A percentile compares a stretch with the other conserved stretches of the same genome.
phyloP scores from a whole-genome alignment of 2,797 vertebrate species.

The Microctenopoma steveboyesi region DNA sequence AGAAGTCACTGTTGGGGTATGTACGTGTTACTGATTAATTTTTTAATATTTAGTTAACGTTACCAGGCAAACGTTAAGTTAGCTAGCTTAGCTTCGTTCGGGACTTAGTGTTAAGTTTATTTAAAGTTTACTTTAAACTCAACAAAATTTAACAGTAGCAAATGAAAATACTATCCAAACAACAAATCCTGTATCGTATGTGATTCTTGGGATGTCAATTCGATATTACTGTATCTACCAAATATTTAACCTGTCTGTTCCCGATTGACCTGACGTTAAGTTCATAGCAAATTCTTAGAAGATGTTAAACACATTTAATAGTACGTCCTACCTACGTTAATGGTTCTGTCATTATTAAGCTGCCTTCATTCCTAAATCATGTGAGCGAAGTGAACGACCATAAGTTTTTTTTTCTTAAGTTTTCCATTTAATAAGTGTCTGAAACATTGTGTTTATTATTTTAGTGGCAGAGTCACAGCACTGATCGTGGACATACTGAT shows the following conservation, averaged over 20 bases:
- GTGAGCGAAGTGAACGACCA: no score
- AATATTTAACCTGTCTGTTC: not conserved
- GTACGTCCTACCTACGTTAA: no score
- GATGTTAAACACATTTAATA: no score
- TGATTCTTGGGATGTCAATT: not conserved
- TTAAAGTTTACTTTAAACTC: no score
- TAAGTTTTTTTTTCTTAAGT: no score
- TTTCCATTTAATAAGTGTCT: not conserved
- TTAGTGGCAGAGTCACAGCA: not conserved
- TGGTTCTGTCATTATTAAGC: no score
- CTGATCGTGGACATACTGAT: not conserved
- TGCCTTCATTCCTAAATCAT: no score
- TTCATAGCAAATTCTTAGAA: not conserved
- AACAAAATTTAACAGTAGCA: not conserved
- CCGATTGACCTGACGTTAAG: not conserved
- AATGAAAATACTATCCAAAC: no score
- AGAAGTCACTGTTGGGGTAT: not conserved
- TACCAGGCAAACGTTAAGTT: constrained; percentile 1
- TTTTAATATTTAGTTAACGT: not conserved
- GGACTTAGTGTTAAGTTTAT: not conserved
- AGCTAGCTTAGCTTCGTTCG: not conserved
- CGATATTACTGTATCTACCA: not conserved
- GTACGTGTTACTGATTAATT: constrained; percentile 20
- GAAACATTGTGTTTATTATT: no score
- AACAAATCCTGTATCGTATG: not conserved